Conservation (phyloP, 35 echinoderm and acorn worm species). For the Apostichopus parvimensis region DNA sequence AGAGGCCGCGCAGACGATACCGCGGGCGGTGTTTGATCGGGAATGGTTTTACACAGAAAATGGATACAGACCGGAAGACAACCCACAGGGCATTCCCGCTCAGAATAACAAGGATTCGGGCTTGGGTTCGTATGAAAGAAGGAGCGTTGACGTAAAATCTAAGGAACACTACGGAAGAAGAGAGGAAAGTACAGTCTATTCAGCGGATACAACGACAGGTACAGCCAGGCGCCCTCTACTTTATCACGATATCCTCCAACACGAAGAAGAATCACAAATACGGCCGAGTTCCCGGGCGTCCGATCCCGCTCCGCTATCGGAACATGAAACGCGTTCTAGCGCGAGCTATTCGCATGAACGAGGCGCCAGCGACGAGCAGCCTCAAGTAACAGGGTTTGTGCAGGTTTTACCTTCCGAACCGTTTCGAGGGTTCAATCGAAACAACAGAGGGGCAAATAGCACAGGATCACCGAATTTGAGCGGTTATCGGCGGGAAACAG, state of each 20-base stretch:
- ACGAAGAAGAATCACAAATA: background rate
- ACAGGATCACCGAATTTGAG: background rate
- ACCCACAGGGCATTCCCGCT: background rate
- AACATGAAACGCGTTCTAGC: background rate
- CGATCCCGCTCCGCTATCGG: background rate
- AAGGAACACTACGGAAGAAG: background rate
- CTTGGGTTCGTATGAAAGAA: background rate
- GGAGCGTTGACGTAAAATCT: background rate
- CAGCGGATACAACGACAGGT: background rate
- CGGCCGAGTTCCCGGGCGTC: background rate
- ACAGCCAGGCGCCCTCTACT: background rate
- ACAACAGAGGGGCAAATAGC: background rate
- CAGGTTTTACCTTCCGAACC: background rate
- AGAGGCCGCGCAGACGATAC: background rate
- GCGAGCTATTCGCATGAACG: background rate
- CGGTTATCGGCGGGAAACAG: background rate
- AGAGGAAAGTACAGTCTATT: background rate
- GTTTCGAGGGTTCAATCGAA: background rate
- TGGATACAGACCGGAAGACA: background rate
- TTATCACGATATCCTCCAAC: background rate
- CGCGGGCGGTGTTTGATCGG: background rate
- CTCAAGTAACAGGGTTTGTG: background rate
- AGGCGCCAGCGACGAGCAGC: background rate
- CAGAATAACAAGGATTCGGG: background rate
- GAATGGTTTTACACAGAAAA: background rate